phyloP scores from a whole-genome alignment of 2,888 invertebrate genomes.

The Tinea semifulvella region DNA sequence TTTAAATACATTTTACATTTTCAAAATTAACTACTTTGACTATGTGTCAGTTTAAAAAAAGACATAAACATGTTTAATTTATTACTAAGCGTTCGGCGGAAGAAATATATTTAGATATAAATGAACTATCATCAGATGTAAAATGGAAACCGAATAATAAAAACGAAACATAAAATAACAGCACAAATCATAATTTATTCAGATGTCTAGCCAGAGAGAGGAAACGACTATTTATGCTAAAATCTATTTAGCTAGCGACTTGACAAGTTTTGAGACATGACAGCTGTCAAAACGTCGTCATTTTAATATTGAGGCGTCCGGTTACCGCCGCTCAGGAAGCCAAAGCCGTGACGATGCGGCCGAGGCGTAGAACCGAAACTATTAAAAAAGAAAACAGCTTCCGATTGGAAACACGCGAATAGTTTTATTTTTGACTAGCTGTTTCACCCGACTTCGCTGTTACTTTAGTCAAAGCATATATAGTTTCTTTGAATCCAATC shows the following conservation, averaged over 20 bases:
- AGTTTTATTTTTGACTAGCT: too few relatives aligned
- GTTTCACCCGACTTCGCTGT: too few relatives aligned
- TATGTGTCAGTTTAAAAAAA: too few relatives aligned
- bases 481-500: too few relatives aligned
- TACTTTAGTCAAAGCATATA: too few relatives aligned
- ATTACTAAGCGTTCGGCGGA: too few relatives aligned
- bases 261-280: constrained; percentile 26
- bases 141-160: too few relatives aligned
- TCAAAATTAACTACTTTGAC: too few relatives aligned
- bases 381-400: constrained; percentile 42
- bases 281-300: constrained; percentile 63
- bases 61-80: too few relatives aligned
- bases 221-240: constrained; percentile 7
- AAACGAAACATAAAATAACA: background rate
- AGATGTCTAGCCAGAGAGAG: background rate
- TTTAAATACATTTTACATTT: too few relatives aligned
- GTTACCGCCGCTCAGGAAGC: constrained; percentile 52
- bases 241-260: background rate
- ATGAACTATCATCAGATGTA: too few relatives aligned
- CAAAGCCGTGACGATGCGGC: constrained; percentile 34
- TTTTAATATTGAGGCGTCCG: constrained; percentile 49
- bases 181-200: constrained; percentile 5
- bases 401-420: constrained; percentile 37
- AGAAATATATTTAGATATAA: too few relatives aligned
- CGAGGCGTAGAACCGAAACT: constrained; percentile 39